Base-by-base conservation (phyloP, 2,797 vertebrate genomes). In the Cuculus canorus region DNA sequence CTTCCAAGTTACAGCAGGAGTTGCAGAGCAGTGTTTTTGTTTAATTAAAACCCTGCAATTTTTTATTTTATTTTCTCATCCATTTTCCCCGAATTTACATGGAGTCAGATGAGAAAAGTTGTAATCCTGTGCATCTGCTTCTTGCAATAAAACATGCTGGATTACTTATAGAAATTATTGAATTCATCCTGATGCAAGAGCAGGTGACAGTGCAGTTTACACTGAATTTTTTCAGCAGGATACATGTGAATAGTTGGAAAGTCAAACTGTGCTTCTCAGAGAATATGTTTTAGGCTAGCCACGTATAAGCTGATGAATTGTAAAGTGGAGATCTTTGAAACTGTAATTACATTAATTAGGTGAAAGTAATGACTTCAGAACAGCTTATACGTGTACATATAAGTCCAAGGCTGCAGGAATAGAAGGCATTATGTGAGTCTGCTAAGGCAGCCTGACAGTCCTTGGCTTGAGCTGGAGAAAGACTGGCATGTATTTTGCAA, bases 401-500 rank as follows among this genome's bases (percentile, higher is more conserved):
- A 47, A 86, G 28, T 47, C n/a, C 41, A 63, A 35, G 35, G 21
- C 28, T 86, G 50, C n/a, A 80, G 53, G 24, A 81, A 63, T 5
- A 56, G 77, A 63, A 88, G 17, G 16, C 2, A 0, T 37, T 47
- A 11, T 21, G 27, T 76, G 68, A 93, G 2, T 56, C 11, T 57
- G 48, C 35, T 69, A 1, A 10, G 39, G 41, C 41, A 91, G 45
- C 35, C 53, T 69, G 66, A 37, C 39, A 32, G n/a, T 73, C n/a
- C 56, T 81, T 60, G 52, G 54, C 48, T 75, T 50, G 9, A 41
- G 50, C 23, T 79, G 18, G 37, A 32, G 47, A 52, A 75, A 57
- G 11, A 28, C 39, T 65, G n/a, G 17, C 2, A 3, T 0, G 0
- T 25, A 22, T 22, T 87, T 45, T 64, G 35, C 13, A 45, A 30